These are phyloP conservation scores for Drosophila aldrichi DNA, from an alignment of 2,888 invertebrate species.

Conservation along the genomic window DNA sequence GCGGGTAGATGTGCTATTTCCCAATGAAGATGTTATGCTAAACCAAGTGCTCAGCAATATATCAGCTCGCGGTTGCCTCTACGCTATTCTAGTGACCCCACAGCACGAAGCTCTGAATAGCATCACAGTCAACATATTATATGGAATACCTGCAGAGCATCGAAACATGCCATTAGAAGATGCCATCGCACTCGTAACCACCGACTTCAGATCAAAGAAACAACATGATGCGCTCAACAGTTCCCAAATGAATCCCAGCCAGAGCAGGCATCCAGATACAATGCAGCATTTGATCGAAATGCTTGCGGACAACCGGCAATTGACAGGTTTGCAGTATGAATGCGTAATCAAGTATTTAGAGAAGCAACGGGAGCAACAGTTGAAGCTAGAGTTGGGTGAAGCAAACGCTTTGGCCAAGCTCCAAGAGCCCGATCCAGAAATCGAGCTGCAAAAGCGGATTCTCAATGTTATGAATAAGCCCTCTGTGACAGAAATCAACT, in stretches of 20 bases:
- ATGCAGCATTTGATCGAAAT: slow-evolving; percentile 91
- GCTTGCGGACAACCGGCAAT: slow-evolving; percentile 92
- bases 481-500: slow-evolving; percentile 80
- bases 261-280: slow-evolving; percentile 88
- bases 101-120: slow-evolving; percentile 94
- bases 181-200: slow-evolving; percentile 91
- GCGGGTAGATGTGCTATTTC: slow-evolving; percentile 94
- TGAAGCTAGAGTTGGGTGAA: slow-evolving; percentile 91
- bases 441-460: slow-evolving; percentile 85
- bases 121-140: slow-evolving; percentile 94
- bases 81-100: slow-evolving; percentile 94
- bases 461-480: slow-evolving; percentile 85
- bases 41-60: slow-evolving; percentile 93
- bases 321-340: slow-evolving; percentile 92
- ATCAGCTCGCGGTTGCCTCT: slow-evolving; percentile 94
- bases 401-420: slow-evolving; percentile 84
- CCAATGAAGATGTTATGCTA: slow-evolving; percentile 95
- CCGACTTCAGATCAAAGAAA: slow-evolving; percentile 89
- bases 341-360: slow-evolving; percentile 90
- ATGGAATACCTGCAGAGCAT: slow-evolving; percentile 95
- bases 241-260: slow-evolving; percentile 72
- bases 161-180: slow-evolving; percentile 98
- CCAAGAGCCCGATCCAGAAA: slow-evolving; percentile 84
- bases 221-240: slow-evolving; percentile 82
- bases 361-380: slow-evolving; percentile 90